Evolutionary conservation across 2,888 invertebrate genomes (phyloP), one percentile per base, ranked within the genome.

Genomic region (Pinctada fucata): DNA sequence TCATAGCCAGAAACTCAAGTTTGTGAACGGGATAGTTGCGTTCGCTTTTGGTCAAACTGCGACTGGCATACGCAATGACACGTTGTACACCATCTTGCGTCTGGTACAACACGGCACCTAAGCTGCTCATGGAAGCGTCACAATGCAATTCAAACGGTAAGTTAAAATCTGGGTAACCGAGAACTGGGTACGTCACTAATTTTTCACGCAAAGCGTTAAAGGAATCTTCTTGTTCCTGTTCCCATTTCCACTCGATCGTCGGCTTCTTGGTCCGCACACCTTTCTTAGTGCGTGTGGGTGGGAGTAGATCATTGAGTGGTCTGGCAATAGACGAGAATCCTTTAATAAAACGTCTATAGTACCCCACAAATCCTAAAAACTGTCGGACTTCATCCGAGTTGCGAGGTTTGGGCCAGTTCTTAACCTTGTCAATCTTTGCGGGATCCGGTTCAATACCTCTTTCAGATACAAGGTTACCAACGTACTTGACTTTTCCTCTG

Each of bases 351-450:
- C 81, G 47, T 3, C 75, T 3, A 48, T 82, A 79, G n/a, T 75
- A 82, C 10, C 82, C 80, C 47, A 67, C 48, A 31, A 80, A 80
- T 3, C 82, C 77, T 3, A 82, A 69, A 52, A 82, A 80, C 3
- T n/a, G 58, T 65, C 79, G 10, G 3, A 81, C 6, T 0, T 73
- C 58, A 51, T 76, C 76, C 1, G 76, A 51, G 67, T 75, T 75
- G 49, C 49, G 52, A 0, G 81, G 79, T 2, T 65, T 75, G n/a
- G 79, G 77, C 83, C 81, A 82, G 5, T 72, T 65, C 8, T 52
- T 71, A 10, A 82, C 58, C n/a, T 77, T 75, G 10, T 64, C 31
- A 47, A 68, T 72, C 58, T 81, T 82, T 6, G 72, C 73, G 13
- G 77, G 78, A 50, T 81, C 79, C 3, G 83, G 75, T 3, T 51